Base-by-base conservation (phyloP, 2,797 vertebrate species). In the Chromis chromis region DNA sequence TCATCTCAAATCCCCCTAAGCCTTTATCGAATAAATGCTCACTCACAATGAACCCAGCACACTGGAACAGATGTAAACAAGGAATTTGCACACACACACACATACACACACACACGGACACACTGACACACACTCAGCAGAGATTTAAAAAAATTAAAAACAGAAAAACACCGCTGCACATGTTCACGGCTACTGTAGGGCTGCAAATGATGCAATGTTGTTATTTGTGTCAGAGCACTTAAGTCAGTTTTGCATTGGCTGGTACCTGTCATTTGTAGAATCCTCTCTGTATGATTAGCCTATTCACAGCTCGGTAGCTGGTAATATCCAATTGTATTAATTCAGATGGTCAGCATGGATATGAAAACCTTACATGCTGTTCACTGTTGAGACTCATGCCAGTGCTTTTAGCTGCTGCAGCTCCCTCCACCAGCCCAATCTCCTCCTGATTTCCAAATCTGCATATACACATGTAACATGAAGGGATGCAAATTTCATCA, bases 1-100 rank as follows among this genome's bases (percentile, higher is more conserved):
- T 88, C 70, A 77, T 70, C 76, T 80, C 54, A 84, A 91, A 90
- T 90, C 89, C 85, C 81, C 76, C 71, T 86, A 88, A 90, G 86
- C 81, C 75, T 75, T 88, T 82, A 90, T 89, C 42, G 77, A 90
- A 90, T 79, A 80, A 86, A 88, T 50, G 66, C 73, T 82, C 69
- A 55, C 67, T 84, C 71, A 76, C 79, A 80, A 83, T 87, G 75
- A 86, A 81, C 64, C 76, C 46, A 24, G 62, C 70, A 3, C 56
- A n/a, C 48, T 78, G 73, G 80, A 88, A 80, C 84, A 71, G 73
- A 88, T 84, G 76, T 84, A 84, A 88, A 89, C 84, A 88, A 74
- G 74, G 73, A 70, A 76, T 55, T 57, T 33, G 49, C 56, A 16
- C 22, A 11, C 28, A 31, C 56, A 16, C 28, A 11, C 12, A 31